These are phyloP conservation scores for Leptopilina boulardi DNA, from an alignment of 1,140 invertebrate species.

Conservation along the genomic window DNA sequence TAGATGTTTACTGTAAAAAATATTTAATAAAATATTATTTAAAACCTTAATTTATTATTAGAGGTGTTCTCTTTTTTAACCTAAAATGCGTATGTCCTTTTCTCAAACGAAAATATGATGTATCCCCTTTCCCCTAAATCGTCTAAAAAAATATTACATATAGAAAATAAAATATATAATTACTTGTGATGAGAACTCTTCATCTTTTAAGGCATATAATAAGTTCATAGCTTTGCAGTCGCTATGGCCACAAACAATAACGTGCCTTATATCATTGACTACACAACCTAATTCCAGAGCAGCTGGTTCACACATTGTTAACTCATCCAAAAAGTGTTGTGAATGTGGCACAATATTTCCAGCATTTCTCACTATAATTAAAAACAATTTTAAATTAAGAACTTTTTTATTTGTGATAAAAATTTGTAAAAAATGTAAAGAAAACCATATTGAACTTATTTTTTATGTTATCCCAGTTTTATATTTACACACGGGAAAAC, in stretches of 20 bases:
- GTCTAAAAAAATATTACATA: no score
- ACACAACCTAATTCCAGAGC: constrained; percentile 95
- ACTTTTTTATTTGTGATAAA: no score
- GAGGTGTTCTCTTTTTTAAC: no score
- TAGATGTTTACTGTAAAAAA: no score
- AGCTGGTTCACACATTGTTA: constrained; percentile 94
- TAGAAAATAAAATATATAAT: constrained; percentile 27
- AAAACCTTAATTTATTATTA: no score
- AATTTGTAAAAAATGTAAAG: not conserved
- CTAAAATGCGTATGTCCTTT: no score
- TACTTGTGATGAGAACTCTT: constrained; percentile 84
- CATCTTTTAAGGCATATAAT: constrained; percentile 88
- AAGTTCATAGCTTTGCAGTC: constrained; percentile 99
- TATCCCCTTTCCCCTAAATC: not conserved
- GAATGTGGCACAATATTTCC: constrained; percentile 94
- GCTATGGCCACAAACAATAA: constrained; percentile 97
- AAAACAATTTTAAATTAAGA: constrained; percentile 39
- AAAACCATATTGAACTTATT: no score
- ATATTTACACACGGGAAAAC: no score
- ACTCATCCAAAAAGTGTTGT: constrained; percentile 90
- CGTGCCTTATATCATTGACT: constrained; percentile 93
- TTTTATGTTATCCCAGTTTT: no score
- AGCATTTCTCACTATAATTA: constrained; percentile 91
- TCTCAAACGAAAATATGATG: no score
- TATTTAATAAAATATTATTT: no score